Conservation (phyloP, 2,888 invertebrate species). For the Catocala fraxini region DNA sequence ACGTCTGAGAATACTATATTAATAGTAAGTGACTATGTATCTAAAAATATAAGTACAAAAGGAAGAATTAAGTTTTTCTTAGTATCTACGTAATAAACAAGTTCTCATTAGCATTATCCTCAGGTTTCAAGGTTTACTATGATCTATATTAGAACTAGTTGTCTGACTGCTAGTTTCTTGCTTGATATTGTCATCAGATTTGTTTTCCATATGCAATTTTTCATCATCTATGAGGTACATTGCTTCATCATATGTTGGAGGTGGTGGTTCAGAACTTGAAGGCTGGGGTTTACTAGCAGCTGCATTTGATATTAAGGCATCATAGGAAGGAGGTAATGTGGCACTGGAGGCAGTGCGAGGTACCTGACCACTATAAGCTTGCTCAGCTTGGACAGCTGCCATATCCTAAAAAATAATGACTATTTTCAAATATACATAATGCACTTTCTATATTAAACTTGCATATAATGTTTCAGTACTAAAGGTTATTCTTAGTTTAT, state of each 20-base stretch:
- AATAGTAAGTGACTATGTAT: constrained; percentile 69
- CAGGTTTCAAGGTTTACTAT: constrained; percentile 74
- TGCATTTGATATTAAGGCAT: constrained; percentile 84
- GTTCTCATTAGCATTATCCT: constrained; percentile 48
- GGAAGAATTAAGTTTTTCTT: constrained; percentile 80
- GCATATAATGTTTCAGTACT: neutral
- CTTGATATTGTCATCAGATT: constrained; percentile 72
- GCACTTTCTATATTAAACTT: constrained; percentile 24
- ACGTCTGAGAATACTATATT: constrained; percentile 79
- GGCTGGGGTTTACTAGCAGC: constrained; percentile 77
- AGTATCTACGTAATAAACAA: constrained; percentile 62
- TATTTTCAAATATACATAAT: constrained; percentile 12
- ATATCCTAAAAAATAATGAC: constrained; percentile 80
- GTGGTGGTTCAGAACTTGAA: constrained; percentile 87
- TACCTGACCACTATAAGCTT: constrained; percentile 83
- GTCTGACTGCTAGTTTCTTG: constrained; percentile 74
- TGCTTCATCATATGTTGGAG: constrained; percentile 90
- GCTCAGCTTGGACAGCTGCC: constrained; percentile 86
- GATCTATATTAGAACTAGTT: constrained; percentile 63
- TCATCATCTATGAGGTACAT: constrained; percentile 86
- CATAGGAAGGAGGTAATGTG: constrained; percentile 89
- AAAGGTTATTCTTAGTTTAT: constrained; percentile 18
- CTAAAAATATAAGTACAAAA: constrained; percentile 81
- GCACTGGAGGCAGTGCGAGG: constrained; percentile 87
- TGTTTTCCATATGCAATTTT: constrained; percentile 67